phyloP scores from a whole-genome alignment of 1,140 invertebrate species.

The Papilio xuthus region DNA sequence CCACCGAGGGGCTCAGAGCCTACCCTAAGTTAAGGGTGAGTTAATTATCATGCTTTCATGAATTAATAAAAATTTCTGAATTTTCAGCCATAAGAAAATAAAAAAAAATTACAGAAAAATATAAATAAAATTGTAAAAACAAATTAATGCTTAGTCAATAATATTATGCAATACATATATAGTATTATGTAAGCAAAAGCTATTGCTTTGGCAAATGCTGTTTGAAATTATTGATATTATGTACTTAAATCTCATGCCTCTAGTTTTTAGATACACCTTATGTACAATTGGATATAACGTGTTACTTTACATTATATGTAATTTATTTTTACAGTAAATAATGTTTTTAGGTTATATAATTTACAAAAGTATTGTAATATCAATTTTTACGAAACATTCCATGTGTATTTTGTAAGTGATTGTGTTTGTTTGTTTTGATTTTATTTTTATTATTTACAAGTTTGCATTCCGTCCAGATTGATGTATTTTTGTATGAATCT shows the following conservation, averaged over 20 bases:
- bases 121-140: no score
- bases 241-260: not conserved
- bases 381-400: slow-evolving; percentile 18
- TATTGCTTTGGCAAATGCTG: not conserved
- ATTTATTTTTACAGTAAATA: no score
- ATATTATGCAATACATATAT: not conserved
- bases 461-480: slow-evolving; percentile 46
- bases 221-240: not conserved
- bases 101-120: not conserved
- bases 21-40: no score
- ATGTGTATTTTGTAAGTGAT: not conserved
- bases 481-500: slow-evolving; percentile 51
- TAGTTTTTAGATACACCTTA: slow-evolving; percentile 1
- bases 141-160: not conserved
- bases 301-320: no score
- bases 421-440: slow-evolving; percentile 13
- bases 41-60: not conserved
- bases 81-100: not conserved
- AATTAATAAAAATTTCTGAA: not conserved
- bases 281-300: not conserved
- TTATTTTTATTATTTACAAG: slow-evolving; percentile 38
- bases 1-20: no score
- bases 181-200: not conserved
- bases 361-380: slow-evolving; percentile 2
- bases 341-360: slow-evolving; percentile 5